These are phyloP conservation scores for Megalops atlanticus DNA, from an alignment of 2,113 vertebrate genomes.

Conservation along the genomic window DNA sequence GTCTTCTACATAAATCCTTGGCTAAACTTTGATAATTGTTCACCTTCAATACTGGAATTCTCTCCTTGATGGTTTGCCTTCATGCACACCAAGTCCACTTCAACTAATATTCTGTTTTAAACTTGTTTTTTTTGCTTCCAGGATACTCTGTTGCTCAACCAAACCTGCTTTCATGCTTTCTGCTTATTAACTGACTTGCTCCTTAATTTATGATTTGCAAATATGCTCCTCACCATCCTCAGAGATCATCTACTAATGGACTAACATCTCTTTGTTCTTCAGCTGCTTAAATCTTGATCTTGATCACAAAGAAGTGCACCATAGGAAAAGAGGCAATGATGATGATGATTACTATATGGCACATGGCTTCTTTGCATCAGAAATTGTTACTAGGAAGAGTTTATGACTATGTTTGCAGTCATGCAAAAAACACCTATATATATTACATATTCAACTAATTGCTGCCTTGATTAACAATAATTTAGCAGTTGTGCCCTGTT, in stretches of 20 bases:
- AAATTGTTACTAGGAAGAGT: not conserved
- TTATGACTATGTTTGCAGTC: not conserved
- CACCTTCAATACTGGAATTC: not conserved
- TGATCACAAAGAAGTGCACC: no score
- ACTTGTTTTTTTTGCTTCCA: no score
- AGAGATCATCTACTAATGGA: no score
- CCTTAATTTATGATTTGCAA: no score
- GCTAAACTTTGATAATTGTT: not conserved
- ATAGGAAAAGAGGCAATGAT: no score
- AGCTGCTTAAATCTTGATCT: no score
- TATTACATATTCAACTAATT: not conserved
- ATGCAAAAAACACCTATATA: not conserved
- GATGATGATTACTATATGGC: not conserved
- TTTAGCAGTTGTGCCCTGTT: not conserved
- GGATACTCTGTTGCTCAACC: no score
- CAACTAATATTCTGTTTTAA: not conserved
- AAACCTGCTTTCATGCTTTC: no score
- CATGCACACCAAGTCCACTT: not conserved
- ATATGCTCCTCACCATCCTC: no score
- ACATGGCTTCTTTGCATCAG: not conserved
- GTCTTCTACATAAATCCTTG: not conserved
- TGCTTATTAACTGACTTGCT: no score
- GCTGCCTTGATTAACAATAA: conserved; percentile 22
- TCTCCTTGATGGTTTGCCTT: not conserved
- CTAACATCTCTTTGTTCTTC: no score